A percentile compares a stretch with the other conserved stretches of the same genome.
Evolutionary conservation across 2,113 vertebrate species (phyloP).

Genomic region (Rhinolophus ferrumequinum): DNA sequence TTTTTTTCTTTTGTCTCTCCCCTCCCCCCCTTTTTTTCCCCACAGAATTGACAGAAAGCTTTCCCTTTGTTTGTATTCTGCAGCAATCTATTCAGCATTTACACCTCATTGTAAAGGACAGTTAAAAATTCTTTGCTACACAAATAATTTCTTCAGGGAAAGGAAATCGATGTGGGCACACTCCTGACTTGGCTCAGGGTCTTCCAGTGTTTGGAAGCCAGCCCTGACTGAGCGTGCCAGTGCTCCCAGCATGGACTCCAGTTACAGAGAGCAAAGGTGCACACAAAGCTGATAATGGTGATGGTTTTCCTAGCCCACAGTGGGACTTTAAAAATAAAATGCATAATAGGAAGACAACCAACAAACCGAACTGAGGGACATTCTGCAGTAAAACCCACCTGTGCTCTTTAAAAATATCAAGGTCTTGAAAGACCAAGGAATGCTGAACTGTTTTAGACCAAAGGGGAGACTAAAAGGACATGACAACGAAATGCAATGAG

Average conservation of each 20-base stretch:
- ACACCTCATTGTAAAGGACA: background rate
- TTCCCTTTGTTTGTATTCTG: slow-evolving; percentile 34
- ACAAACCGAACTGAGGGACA: background rate
- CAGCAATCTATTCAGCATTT: background rate
- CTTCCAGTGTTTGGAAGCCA: background rate
- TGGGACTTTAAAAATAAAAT: background rate
- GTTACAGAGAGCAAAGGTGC: background rate
- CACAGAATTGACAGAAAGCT: background rate
- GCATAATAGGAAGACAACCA: background rate
- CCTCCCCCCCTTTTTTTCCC: too few relatives aligned
- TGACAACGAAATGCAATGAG: background rate
- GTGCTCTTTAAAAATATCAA: background rate
- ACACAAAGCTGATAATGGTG: background rate
- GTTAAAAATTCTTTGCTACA: slow-evolving; percentile 32
- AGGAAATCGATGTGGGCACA: background rate
- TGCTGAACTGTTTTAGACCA: background rate
- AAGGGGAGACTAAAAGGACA: background rate
- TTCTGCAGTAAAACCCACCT: background rate
- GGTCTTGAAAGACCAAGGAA: background rate
- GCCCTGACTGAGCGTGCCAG: too few relatives aligned
- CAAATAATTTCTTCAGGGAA: background rate
- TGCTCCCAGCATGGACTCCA: background rate
- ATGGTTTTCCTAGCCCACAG: background rate
- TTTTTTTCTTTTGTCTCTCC: background rate
- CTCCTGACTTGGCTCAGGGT: background rate